Evolutionary conservation across 1,140 invertebrate genomes (phyloP), one percentile per base, ranked within the genome.

Genomic region (Leptinotarsa texana): DNA sequence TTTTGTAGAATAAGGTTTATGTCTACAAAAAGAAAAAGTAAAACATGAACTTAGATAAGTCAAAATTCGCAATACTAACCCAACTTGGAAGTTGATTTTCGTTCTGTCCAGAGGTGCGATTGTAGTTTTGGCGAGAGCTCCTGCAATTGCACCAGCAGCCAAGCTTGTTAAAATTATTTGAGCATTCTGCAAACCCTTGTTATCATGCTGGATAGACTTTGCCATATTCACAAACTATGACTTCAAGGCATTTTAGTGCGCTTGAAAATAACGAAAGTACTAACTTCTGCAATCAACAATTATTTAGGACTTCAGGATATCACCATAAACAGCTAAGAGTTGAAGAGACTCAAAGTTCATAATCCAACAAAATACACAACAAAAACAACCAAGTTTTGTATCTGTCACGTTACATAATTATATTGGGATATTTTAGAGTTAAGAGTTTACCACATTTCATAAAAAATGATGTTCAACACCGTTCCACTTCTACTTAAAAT

Each of bases 41-140:
- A 15, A 22, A 21, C 17, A 15, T 13, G 21, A 17, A 22, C 24
- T 11, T 8, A 65, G 63, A 65, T n/a, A 13, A 65, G 17, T 65
- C 15, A 22, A 18, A 15, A 73, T 21, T 42, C n/a, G 51, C 15
- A 65, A 18, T 42, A 75, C 83, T 86, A 85, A 92, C 88, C 92
- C 91, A 77, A 91, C 92, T 87, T 99, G 98, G 87, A 99, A 99
- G 89, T 97, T 97, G 72, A 99, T 99, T 90, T 99, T 99, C 71
- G 96, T 97, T 74, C 98, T 88, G 88, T 99, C 98, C 18, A 99
- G 87, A 3, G 98, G 98, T 3, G 98, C 98, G 81, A 99, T 99
- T 13, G 91, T 90, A 0, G 97, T 98, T 88, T 99, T 99, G 4
- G 98, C 98, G 8, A 98, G 78, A 22, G 95, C 96, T 4, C 98